Evolutionary conservation across 2,888 invertebrate genomes (phyloP).

Genomic region (Cataglyphis altisquamis): DNA sequence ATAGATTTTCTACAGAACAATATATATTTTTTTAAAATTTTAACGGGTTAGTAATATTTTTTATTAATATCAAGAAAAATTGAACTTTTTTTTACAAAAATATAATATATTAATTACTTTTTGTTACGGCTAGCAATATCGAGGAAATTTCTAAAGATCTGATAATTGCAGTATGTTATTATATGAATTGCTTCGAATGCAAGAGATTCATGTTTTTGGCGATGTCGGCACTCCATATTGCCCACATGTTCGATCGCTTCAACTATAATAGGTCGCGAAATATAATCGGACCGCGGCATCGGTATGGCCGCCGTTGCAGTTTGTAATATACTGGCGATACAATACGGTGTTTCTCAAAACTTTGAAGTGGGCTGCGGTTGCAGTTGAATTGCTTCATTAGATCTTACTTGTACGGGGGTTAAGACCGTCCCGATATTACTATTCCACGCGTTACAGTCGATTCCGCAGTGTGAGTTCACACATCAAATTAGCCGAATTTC

Average conservation of each 20-base stretch:
- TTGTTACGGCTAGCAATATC: neutral
- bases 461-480: slow-evolving; percentile 39
- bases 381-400: slow-evolving; percentile 75
- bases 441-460: slow-evolving; percentile 43
- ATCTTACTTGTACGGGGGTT: slow-evolving; percentile 66
- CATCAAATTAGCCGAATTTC: slow-evolving; percentile 50
- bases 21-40: neutral
- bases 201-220: slow-evolving; percentile 55
- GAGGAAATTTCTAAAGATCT: neutral
- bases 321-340: slow-evolving; percentile 69
- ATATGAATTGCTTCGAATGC: slow-evolving; percentile 3
- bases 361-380: slow-evolving; percentile 73
- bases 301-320: slow-evolving; percentile 70
- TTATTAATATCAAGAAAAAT: neutral
- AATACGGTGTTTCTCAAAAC: slow-evolving; percentile 73
- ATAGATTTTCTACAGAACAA: slow-evolving; percentile 16
- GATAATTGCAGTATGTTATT: neutral
- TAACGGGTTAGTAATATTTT: neutral
- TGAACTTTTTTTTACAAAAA: neutral
- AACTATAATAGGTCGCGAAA: slow-evolving; percentile 66
- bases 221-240: slow-evolving; percentile 42
- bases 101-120: neutral
- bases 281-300: slow-evolving; percentile 66
- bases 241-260: slow-evolving; percentile 61
- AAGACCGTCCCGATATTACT: slow-evolving; percentile 60